Evolutionary conservation across 2,113 vertebrate genomes (phyloP), one percentile per base, ranked within the genome.

Genomic region (Grammomys surdaster): DNA sequence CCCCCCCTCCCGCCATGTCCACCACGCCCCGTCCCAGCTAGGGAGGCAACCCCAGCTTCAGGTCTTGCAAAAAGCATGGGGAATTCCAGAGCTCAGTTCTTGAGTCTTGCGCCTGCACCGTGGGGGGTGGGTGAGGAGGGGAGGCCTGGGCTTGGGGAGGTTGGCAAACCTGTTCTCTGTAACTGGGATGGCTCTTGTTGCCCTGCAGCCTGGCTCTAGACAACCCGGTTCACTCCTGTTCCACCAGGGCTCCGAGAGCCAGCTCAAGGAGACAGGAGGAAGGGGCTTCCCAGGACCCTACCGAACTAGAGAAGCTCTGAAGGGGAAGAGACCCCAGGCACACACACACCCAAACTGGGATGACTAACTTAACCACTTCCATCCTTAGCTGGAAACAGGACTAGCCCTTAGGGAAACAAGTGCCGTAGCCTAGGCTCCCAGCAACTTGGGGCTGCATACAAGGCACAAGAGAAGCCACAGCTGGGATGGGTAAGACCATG

Each of bases 111-210:
- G 89, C 94, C 77, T 43, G 54, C 1, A 0, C 76, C 1, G 2
- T 40, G 10, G 36, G 67, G 81, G 69, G 63, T 2, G 60, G 90
- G 95, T 82, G 90, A 92, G 84, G 80, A 92, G 80, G 77, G 94
- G 92, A 3, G 0, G 88, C 76, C 92, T 69, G 4, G 82, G 73
- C 73, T 69, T 65, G 94, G 93, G 43, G 95, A 97, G 96, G 93
- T 92, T 93, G 95, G 97, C 93, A 97, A 97, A 97, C 96, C 97
- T 98, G 96, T 97, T 97, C 97, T 97, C 85, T 63, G 88, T 69
- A 14, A 82, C 46, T 10, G 43, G 2, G 76, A 93, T 93, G 95
- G 90, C 89, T 95, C 91, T 51, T 46, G 91, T 82, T 95, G 94
- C 93, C 94, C 88, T 0, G 33, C 40, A 89, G 87, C 88, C 58